Evolutionary conservation across 1,140 invertebrate species (phyloP).

Genomic region (Pteromalus puparum): DNA sequence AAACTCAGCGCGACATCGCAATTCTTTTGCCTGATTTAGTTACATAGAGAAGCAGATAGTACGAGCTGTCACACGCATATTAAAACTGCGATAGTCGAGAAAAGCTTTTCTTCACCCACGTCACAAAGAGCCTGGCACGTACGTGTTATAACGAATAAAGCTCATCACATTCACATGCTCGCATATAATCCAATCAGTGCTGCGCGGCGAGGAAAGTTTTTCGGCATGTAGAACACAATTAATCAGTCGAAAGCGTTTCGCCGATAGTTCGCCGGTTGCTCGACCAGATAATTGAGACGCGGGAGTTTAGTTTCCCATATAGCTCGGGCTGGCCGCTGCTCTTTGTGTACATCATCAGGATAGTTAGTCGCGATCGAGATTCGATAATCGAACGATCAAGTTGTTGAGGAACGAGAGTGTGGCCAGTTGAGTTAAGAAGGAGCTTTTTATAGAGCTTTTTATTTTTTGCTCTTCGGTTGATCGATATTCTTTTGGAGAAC

Average conservation of each 20-base stretch:
- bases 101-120: background rate
- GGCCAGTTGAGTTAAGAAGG: background rate
- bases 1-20: too few relatives aligned
- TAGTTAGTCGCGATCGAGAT: background rate
- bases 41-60: background rate
- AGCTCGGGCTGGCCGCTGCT: too few relatives aligned
- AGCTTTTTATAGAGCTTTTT: too few relatives aligned
- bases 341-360: background rate
- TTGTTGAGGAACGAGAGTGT: background rate
- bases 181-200: too few relatives aligned
- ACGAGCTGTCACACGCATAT: background rate
- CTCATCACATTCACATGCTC: too few relatives aligned
- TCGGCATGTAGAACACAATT: too few relatives aligned
- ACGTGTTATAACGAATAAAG: background rate
- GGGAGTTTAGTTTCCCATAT: too few relatives aligned
- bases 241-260: background rate
- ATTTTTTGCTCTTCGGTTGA: too few relatives aligned
- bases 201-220: too few relatives aligned
- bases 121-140: background rate
- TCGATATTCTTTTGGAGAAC: background rate
- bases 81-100: background rate
- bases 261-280: background rate
- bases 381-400: conserved; percentile 11
- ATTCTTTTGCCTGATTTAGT: background rate
- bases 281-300: background rate